These are phyloP conservation scores for Rhinoptilus africanus DNA, from an alignment of 2,113 vertebrate species.

Conservation along the genomic window DNA sequence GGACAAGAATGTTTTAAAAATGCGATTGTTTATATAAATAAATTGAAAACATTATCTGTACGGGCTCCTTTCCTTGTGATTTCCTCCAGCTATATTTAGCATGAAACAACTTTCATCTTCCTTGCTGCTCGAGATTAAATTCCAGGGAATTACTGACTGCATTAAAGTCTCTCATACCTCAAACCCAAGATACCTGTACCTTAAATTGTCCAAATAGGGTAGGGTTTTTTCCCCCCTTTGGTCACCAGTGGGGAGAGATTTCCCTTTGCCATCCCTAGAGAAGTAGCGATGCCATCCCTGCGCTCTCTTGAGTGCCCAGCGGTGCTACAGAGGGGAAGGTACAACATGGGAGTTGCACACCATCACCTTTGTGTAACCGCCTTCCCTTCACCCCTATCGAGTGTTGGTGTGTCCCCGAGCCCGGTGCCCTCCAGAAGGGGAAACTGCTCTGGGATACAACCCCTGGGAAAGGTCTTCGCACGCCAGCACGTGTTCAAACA, in stretches of 20 bases:
- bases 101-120: background rate
- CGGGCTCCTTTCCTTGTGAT: background rate
- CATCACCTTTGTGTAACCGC: fast-evolving
- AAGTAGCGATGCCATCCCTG: background rate
- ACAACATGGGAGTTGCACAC: fast-evolving
- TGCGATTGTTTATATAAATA: slow-evolving; percentile 40
- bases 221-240: background rate
- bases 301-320: fast-evolving
- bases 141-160: background rate
- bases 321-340: background rate
- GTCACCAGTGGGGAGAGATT: background rate
- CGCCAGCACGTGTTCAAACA: background rate
- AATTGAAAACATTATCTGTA: background rate
- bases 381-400: background rate
- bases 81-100: background rate
- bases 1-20: slow-evolving; percentile 20
- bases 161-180: background rate
- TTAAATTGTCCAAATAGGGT: background rate
- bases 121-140: background rate
- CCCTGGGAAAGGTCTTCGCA: background rate
- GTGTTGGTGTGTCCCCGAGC: background rate
- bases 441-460: background rate
- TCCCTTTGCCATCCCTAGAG: background rate
- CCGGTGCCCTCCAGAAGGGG: background rate
- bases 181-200: background rate